Evolutionary conservation across 1,140 invertebrate genomes (phyloP), one percentile per base, ranked within the genome.

Genomic region (Ooceraea biroi): DNA sequence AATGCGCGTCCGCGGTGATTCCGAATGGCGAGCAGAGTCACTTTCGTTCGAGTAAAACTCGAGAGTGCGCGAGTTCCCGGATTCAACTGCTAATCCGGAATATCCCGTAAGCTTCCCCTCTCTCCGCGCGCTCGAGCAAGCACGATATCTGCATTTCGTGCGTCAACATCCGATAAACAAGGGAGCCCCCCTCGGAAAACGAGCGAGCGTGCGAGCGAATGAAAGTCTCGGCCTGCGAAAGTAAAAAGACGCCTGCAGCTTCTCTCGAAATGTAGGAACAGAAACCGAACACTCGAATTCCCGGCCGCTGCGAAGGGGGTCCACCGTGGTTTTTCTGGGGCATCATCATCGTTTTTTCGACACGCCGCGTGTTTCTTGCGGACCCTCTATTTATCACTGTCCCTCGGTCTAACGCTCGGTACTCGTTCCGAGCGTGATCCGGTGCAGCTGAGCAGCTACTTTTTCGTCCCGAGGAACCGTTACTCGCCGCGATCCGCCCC

Each of bases 311-410:
- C n/a, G n/a, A n/a, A n/a, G n/a, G n/a, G n/a, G n/a, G n/a, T n/a
- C 10, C 17, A 52, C 52, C 46, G 25, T 10, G 58, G 55, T 66
- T 65, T 27, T 57, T 84, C 57, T 48, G 46, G 22, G 41, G 8
- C n/a, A 30, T 76, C 68, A 27, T 11, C 30, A 12, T 19, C 80
- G 11, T 8, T 57, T 68, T 83, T 63, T 46, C 30, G 36, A 69
- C 76, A 41, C n/a, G 50, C 25, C 22, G 19, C 55, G 22, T 55
- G 36, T 50, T 61, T 69, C 82, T 83, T 77, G 30, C 12, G 52
- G 36, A 55, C 60, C 30, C 41, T 50, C 41, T 57, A 87, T 87
- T 87, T 76, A 85, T 87, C 83, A 85, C 57, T 63, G 83, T 82
- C 57, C 7, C 63, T 57, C 14, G 25, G 22, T 74, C 61, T 71